A percentile compares a stretch with the other conserved stretches of the same genome.
phyloP scores from a whole-genome alignment of 1,140 invertebrate genomes.

The Micrasema longulum region DNA sequence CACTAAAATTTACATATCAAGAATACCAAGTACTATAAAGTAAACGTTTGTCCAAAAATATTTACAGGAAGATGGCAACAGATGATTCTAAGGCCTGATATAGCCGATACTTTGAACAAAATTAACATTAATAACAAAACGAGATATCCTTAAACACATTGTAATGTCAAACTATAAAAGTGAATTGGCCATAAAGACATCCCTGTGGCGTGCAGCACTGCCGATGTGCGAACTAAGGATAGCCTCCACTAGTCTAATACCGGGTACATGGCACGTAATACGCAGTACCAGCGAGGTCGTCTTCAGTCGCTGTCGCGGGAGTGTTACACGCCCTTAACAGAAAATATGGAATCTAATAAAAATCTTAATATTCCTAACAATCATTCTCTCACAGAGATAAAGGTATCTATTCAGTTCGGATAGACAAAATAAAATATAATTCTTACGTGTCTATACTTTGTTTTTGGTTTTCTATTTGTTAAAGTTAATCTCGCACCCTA shows the following conservation, averaged over 20 bases:
- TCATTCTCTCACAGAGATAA: conserved; percentile 52
- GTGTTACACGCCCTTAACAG: conserved; percentile 1
- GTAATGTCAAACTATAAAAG: conserved; percentile 53
- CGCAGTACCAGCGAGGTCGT: neutral
- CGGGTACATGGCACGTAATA: too few relatives aligned
- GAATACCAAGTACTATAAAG: conserved; percentile 34
- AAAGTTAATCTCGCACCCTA: conserved; percentile 35
- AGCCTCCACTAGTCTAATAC: too few relatives aligned
- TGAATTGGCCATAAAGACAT: conserved; percentile 42
- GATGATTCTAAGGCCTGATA: conserved; percentile 23
- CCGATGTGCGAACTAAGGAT: too few relatives aligned
- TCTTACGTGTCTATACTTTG: conserved; percentile 52
- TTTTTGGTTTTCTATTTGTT: conserved; percentile 52
- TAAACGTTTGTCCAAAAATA: conserved; percentile 41
- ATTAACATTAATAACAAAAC: conserved; percentile 37
- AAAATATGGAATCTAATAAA: conserved; percentile 38
- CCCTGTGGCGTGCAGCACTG: conserved; percentile 29
- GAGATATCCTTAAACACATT: conserved; percentile 46
- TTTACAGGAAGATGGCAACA: conserved; percentile 41
- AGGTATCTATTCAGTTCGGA: conserved; percentile 54
- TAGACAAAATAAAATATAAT: conserved; percentile 52
- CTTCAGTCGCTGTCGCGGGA: neutral
- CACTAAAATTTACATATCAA: conserved; percentile 41
- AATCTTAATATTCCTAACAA: conserved; percentile 47
- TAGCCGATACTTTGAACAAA: conserved; percentile 9